Evolutionary conservation across 2,797 vertebrate species (phyloP), one percentile per base, ranked within the genome.

Genomic region (Sebastes itinus): DNA sequence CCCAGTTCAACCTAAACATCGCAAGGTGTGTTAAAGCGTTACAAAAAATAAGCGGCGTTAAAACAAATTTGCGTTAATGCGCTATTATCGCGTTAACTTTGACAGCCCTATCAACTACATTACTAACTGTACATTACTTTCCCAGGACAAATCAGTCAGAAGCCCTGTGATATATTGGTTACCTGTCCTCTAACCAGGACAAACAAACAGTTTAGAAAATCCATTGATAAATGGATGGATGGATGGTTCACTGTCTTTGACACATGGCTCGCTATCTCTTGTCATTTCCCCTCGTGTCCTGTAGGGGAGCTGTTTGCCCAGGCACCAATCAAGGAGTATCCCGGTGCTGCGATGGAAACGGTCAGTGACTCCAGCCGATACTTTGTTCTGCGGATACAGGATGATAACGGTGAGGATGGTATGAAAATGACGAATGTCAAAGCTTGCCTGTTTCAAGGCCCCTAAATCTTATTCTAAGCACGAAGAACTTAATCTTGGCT

Each of bases 351-450:
- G 0, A 91, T 99, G 91, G 98, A 99, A 88, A 98, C 97, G 0
- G 98, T 99, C 91, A 96, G 97, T 0, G 98, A 99, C 93, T 99
- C 98, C 81, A 99, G 98, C 72, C 96, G 98, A 2, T 99, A 99
- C 88, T 99, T 99, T 74, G 98, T 98, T 20, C 95, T 98, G 81
- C 96, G 97, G 85, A 98, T 99, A 94, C 97, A 99, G 82, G 97
- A 99, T 83, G 98, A 97, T 35, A 97, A 94, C 14, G 98, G 98
- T 99, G 82, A 94, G 94, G 64, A 65, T 27, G 63, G 18, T 4
- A 2, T 1, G 0, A 55, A 13, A 58, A 60, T 8, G 23, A 56
- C 4, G 9, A 18, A 46, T 46, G 42, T 0, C 4, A 2, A 23
- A 27, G 2, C 6, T 12, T 18, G 22, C 16, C 13, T 22, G n/a